Conservation (phyloP, 2,888 invertebrate genomes). For the Synanthedon formicaeformis region DNA sequence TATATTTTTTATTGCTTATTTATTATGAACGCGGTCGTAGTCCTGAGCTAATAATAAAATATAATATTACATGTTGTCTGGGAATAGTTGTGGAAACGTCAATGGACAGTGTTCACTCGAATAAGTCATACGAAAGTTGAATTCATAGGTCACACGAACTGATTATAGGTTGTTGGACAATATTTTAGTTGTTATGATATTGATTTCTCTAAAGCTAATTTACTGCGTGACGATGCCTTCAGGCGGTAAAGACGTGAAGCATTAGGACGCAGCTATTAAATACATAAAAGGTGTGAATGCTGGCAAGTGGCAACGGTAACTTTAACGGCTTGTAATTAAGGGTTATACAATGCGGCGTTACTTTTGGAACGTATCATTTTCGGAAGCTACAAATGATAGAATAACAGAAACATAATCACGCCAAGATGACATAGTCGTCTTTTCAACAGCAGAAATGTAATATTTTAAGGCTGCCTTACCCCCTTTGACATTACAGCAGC, state of each 20-base stretch:
- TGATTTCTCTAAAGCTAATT: constrained; percentile 45
- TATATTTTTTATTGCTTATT: too few species aligned
- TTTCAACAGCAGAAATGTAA: too few species aligned
- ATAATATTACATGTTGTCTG: too few species aligned
- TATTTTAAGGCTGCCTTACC: too few species aligned
- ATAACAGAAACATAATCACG: too few species aligned
- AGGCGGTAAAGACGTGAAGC: constrained; percentile 18
- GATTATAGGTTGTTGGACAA: constrained; percentile 38
- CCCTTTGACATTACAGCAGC: too few species aligned
- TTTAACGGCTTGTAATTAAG: neutral
- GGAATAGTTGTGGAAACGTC: neutral
- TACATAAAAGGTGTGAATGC: constrained; percentile 14
- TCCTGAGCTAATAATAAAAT: too few species aligned
- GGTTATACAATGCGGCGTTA: neutral
- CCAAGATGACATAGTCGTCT: too few species aligned
- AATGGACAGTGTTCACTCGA: constrained; percentile 5
- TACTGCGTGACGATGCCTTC: constrained; percentile 26
- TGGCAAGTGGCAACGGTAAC: constrained; percentile 15
- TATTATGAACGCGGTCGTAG: too few species aligned
- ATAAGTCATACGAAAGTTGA: constrained; percentile 1
- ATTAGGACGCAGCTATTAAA: constrained; percentile 22
- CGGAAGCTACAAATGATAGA: neutral
- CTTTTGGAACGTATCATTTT: neutral
- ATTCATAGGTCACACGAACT: constrained; percentile 19
- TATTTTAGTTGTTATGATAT: constrained; percentile 43